Conservation (phyloP, 1,140 invertebrate genomes). For the Pollicipes pollicipes region DNA sequence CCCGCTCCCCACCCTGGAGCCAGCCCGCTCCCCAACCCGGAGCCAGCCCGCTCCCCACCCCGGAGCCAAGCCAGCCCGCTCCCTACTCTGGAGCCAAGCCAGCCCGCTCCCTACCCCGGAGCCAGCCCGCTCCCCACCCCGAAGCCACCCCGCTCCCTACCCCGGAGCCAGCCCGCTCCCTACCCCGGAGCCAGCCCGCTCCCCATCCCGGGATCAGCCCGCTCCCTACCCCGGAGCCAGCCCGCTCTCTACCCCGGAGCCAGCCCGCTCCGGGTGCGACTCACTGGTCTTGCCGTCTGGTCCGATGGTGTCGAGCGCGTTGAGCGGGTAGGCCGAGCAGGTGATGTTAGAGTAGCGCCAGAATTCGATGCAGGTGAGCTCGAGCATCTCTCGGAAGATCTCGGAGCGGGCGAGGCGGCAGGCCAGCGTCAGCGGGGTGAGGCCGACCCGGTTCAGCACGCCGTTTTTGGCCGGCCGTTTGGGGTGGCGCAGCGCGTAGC, state of each 20-base stretch:
- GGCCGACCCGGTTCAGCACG: slow-evolving; percentile 65
- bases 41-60: too few relatives aligned
- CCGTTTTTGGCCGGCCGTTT: slow-evolving; percentile 77
- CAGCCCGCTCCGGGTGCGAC: too few relatives aligned
- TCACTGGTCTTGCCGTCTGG: slow-evolving; percentile 86
- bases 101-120: too few relatives aligned
- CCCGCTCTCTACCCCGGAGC: too few relatives aligned
- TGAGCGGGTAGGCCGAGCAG: slow-evolving; percentile 92
- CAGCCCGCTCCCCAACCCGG: too few relatives aligned
- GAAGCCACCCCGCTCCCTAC: neutral
- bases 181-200: neutral
- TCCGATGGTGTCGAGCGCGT: slow-evolving; percentile 83
- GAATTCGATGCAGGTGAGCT: slow-evolving; percentile 84
- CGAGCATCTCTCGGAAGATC: slow-evolving; percentile 90
- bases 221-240: too few relatives aligned
- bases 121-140: too few relatives aligned
- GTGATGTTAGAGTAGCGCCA: slow-evolving; percentile 98
- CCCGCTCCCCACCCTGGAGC: too few relatives aligned
- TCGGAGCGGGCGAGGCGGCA: slow-evolving; percentile 86
- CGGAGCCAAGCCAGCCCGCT: too few relatives aligned
- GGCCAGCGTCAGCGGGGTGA: slow-evolving; percentile 86
- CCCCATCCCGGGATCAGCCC: neutral
- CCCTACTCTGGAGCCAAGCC: too few relatives aligned
- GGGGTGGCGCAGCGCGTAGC: slow-evolving; percentile 87
- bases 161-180: slow-evolving; percentile 4